A percentile compares a stretch with the other conserved stretches of the same genome.
These are phyloP conservation scores for Calyptomena viridis DNA, from an alignment of 2,113 vertebrate genomes.

Conservation along the genomic window DNA sequence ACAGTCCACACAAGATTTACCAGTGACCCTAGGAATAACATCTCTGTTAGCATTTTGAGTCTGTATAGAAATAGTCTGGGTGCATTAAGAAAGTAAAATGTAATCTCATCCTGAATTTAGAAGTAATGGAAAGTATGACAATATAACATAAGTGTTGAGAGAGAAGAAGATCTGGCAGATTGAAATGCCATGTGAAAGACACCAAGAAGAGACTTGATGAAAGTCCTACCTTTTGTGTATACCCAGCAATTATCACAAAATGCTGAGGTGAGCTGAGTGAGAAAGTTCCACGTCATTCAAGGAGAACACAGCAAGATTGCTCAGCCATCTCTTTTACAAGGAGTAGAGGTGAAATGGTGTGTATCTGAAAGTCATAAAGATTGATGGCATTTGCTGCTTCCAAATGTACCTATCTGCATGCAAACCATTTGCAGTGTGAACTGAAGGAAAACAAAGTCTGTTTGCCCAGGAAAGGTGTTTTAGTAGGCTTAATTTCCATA, in stretches of 20 bases:
- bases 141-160: not conserved
- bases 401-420: conserved; percentile 71
- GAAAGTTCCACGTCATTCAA: conserved; percentile 71
- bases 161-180: not conserved
- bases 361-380: conserved; percentile 86
- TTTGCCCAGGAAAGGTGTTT: conserved; percentile 64
- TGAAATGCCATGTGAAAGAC: not conserved
- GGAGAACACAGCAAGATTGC: conserved; percentile 76
- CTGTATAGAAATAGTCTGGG: not conserved
- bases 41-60: not conserved
- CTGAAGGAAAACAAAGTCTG: conserved; percentile 70
- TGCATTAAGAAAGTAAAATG: not conserved
- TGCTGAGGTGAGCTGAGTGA: conserved; percentile 55
- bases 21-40: not conserved
- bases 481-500: conserved; percentile 72
- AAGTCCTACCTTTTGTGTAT: not conserved
- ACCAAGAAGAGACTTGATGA: not conserved
- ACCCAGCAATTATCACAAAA: not conserved
- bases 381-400: conserved; percentile 65
- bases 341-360: conserved; percentile 84
- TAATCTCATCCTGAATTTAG: not conserved
- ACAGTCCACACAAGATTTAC: not conserved
- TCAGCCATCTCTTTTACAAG: conserved; percentile 77
- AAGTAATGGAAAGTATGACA: not conserved
- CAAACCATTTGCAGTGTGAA: conserved; percentile 75